Base-by-base conservation (phyloP, 92 coral and sea anemone genomes). In the Siderastrea radians region DNA sequence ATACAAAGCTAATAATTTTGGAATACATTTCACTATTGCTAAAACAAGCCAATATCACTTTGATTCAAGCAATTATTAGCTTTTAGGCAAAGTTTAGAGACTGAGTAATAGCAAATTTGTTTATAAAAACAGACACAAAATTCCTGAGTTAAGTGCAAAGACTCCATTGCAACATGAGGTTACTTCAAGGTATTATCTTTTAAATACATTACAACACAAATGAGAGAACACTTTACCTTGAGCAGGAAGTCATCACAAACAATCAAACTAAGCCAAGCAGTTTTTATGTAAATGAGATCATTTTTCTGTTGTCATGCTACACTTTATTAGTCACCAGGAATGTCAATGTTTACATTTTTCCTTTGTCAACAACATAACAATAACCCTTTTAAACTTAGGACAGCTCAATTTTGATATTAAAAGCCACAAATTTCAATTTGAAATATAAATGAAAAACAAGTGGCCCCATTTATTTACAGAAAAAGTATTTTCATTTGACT, bases 291-390 rank as follows among this genome's bases (percentile, higher is more conserved):
- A 82, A 82, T 57, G 3, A n/a, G n/a, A 26, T 7, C 12, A 57
- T 6, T 48, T 53, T 81, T 16, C n/a, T 54, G 68, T 44, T 69
- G 62, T 83, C 45, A 84, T 61, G 80, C 59, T 49, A 3, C 71
- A 63, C 14, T n/a, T 47, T 38, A 73, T 84, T 61, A 65, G 60
- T 61, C 81, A 84, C 80, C 1, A 49, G 87, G 87, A 84, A 84
- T 73, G 87, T 59, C 63, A 60, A 73, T 84, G 64, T 84, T 84
- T 74, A 74, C 80, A 46, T 50, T 60, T 19, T 50, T 6, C 6
- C 5, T 38, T 52, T 49, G 13, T 26, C 79, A 60, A 49, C 11
- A 10, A 12, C 17, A 62, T 47, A 57, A 43, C n/a, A 55, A 58
- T 47, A 58, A 72, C 49, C 49, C 46, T 6, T 6, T 57, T 7